Evolutionary conservation across 2,797 vertebrate genomes (phyloP).

Genomic region (Poecilia velifera): DNA sequence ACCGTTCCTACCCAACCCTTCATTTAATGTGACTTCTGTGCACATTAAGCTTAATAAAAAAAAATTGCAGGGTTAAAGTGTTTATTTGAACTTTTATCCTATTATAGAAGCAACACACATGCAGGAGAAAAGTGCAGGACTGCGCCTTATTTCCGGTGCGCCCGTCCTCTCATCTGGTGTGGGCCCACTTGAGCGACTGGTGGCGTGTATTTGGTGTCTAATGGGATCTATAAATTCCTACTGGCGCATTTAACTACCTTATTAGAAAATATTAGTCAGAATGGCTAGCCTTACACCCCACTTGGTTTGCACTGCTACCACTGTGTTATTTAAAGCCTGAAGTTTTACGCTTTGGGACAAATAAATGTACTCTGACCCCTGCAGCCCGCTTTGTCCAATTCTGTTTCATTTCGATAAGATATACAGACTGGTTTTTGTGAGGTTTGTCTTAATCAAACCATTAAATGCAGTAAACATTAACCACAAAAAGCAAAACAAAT

Average conservation of each 20-base stretch:
- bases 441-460: neutral
- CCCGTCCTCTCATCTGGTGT: neutral
- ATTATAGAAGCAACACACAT: neutral
- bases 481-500: neutral
- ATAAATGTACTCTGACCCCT: neutral
- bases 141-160: neutral
- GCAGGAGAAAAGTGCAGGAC: neutral
- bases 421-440: neutral
- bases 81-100: neutral
- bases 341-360: neutral
- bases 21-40: neutral
- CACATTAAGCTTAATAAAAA: neutral
- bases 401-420: neutral
- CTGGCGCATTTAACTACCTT: neutral
- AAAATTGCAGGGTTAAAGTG: neutral
- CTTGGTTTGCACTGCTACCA: neutral
- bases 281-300: neutral
- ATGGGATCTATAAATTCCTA: neutral
- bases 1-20: neutral
- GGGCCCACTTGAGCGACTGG: too few relatives aligned
- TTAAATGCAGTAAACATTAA: neutral
- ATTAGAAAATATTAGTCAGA: neutral
- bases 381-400: neutral
- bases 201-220: neutral
- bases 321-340: too few relatives aligned